These are phyloP conservation scores for Megaleporinus macrocephalus DNA, from an alignment of 2,113 vertebrate species.

Conservation along the genomic window DNA sequence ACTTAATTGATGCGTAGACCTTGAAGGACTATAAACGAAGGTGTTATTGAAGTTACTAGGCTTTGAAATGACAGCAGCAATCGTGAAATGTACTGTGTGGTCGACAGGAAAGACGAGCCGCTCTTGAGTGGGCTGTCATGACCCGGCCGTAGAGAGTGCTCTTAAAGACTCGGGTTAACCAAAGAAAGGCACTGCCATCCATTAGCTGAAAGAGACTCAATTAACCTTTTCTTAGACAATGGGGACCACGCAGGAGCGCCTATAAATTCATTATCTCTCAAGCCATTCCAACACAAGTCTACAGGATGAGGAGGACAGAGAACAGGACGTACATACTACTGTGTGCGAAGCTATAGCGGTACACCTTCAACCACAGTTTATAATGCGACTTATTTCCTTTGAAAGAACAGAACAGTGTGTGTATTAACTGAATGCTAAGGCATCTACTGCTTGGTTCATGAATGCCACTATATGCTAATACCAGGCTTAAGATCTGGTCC, in stretches of 20 bases:
- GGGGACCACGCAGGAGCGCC: slow-evolving; percentile 19
- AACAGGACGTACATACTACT: neutral
- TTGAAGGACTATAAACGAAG: neutral
- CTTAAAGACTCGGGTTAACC: slow-evolving; percentile 31
- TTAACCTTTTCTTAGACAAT: slow-evolving; percentile 53
- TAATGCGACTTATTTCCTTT: neutral
- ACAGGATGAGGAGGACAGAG: neutral
- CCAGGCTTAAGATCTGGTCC: neutral
- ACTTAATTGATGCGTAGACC: too few species aligned
- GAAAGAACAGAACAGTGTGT: neutral
- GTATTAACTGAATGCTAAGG: too few species aligned
- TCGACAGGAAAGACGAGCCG: neutral
- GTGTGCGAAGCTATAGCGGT: neutral
- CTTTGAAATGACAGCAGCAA: neutral
- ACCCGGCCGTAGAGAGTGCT: slow-evolving; percentile 8
- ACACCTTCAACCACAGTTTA: neutral
- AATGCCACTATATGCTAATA: neutral
- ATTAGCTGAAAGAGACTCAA: slow-evolving; percentile 50
- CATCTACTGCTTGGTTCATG: too few species aligned
- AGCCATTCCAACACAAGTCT: neutral
- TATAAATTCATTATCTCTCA: slow-evolving; percentile 37
- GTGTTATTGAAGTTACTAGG: neutral
- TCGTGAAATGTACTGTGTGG: neutral
- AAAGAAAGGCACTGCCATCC: slow-evolving; percentile 32
- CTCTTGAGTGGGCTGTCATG: neutral